Evolutionary conservation across 2,797 vertebrate genomes (phyloP), one percentile per base, ranked within the genome.

Genomic region (Brachyrhaphis roseni): DNA sequence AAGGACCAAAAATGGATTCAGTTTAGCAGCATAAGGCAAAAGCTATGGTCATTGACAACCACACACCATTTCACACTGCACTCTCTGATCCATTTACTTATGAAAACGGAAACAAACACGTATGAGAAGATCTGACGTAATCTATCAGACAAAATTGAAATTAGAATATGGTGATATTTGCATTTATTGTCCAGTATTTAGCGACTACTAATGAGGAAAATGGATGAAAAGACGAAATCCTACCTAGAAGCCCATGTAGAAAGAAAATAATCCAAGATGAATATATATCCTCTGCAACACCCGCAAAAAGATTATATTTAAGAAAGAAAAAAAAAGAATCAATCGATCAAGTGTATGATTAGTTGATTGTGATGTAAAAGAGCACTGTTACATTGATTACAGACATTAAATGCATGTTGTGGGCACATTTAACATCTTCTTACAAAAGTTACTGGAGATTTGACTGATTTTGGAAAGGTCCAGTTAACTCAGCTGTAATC

Each of bases 1-100:
- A 86, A 84, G 84, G 73, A 79, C 87, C 70, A 83, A 88, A 57
- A 90, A 91, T 91, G 82, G 83, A 90, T 86, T 92, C 78, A 45
- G 81, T 82, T 87, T 78, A 62, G 74, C 71, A 81, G 83, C 75
- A 84, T 88, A 89, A 78, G 81, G 86, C 74, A 82, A 78, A 78
- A 86, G 84, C 83, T 83, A 83, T 45, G 83, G 81, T 80, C 23
- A 76, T 55, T 72, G 80, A 88, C 82, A 85, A 81, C 76, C 77
- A 73, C 45, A 70, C 66, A 70, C 49, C 78, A 77, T 74, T 77
- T 75, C 64, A 72, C 53, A 72, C 68, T 75, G 71, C 45, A 81
- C 72, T 80, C 75, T 73, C 53, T 45, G 77, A 76, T 62, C 5
- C 1, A 86, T 88, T 89, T 79, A 84, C 87, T 79, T 75, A 47